Evolutionary conservation across 1,140 invertebrate genomes (phyloP), one percentile per base, ranked within the genome.

Genomic region (Euura lappo): DNA sequence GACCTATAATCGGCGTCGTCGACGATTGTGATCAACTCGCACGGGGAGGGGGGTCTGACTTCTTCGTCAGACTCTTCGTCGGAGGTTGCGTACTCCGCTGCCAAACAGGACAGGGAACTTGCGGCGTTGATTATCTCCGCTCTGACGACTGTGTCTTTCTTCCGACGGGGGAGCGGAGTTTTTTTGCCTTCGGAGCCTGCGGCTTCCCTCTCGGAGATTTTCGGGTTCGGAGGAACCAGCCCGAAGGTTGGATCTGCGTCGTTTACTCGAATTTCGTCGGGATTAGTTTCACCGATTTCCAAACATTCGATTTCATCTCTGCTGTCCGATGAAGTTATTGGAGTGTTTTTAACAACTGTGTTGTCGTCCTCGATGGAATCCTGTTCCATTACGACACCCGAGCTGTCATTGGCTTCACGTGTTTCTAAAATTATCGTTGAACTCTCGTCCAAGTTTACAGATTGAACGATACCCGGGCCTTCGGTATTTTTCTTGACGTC

Each of bases 41-140:
- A 72, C 6, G 44, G 44, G 4, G 10, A 67, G 44, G 5, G 10
- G n/a, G 46, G 44, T n/a, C 42, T 43, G 5, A 64, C 71, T 60
- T 79, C 76, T 60, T 65, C 64, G 4, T 80, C 80, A 2, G 66
- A 68, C 13, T 64, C 60, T 10, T 78, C 74, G 71, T 76, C 76
- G 8, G 75, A 76, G 72, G 68, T 76, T 67, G 76, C 70, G 72
- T 78, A 78, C 46, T 73, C 70, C 65, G 67, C n/a, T 6, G 77
- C 77, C 68, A 78, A 60, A 60, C 6, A 60, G 8, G 51, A 60
- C 13, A 60, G 13, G 51, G 51, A 60, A 60, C 13, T 60, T 5
- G 13, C 51, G 0, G 13, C 51, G 51, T 60, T 60, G 3, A 3
- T 60, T 60, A 60, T n/a, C 51, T 60, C 51, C 13, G 13, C 51